phyloP scores from a whole-genome alignment of 2,888 invertebrate species.

The Meghimatium bilineatum region DNA sequence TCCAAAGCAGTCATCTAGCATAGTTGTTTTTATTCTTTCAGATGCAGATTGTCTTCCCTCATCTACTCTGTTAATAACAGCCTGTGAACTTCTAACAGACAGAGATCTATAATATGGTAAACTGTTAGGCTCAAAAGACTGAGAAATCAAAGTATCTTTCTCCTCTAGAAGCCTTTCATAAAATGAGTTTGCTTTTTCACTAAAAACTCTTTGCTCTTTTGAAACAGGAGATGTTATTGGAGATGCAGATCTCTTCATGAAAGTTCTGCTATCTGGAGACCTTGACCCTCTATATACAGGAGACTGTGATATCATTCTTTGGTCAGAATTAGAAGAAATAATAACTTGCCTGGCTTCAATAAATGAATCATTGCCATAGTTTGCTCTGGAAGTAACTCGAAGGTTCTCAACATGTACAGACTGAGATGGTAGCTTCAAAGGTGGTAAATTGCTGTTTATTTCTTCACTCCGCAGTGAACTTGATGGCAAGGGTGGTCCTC shows the following conservation, averaged over 20 bases:
- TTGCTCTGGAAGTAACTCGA: conserved; percentile 33
- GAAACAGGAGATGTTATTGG: neutral
- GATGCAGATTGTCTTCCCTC: neutral
- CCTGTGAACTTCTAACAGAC: neutral
- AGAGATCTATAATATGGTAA: neutral
- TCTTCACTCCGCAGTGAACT: conserved; percentile 1
- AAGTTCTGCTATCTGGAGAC: conserved; percentile 11
- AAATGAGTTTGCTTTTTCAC: neutral
- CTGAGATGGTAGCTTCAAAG: neutral
- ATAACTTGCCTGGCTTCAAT: conserved; percentile 34
- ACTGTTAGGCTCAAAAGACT: neutral
- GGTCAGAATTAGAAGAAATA: conserved; percentile 34
- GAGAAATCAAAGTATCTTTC: neutral
- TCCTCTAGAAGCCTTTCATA: neutral
- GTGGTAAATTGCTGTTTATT: neutral
- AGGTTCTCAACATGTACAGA: conserved; percentile 41
- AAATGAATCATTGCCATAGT: conserved; percentile 24
- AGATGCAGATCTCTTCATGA: conserved; percentile 30
- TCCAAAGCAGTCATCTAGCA: neutral
- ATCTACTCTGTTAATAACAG: neutral
- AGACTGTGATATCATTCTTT: conserved; percentile 6
- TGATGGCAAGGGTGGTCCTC: conserved; percentile 15
- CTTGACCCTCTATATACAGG: conserved; percentile 7
- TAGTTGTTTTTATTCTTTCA: conserved; percentile 15
- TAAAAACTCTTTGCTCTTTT: conserved; percentile 25